phyloP scores from a whole-genome alignment of 2,113 vertebrate species.

The Anser cygnoides region DNA sequence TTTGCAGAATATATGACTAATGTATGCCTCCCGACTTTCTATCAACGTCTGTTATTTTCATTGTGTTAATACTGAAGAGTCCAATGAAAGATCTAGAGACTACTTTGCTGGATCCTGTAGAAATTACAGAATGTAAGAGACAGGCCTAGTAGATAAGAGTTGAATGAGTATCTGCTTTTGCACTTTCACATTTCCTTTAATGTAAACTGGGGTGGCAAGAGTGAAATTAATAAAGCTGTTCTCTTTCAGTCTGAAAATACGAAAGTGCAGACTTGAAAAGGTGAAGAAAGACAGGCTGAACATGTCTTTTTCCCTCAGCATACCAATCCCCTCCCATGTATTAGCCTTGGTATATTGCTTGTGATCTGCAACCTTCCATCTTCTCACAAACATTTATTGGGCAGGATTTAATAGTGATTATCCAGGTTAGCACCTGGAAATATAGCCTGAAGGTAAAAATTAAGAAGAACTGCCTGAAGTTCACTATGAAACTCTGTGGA shows the following conservation, averaged over 20 bases:
- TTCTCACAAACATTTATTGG: background rate
- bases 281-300: background rate
- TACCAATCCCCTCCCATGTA: background rate
- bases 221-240: background rate
- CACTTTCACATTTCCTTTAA: background rate
- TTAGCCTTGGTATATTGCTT: background rate
- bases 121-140: background rate
- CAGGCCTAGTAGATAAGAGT: background rate
- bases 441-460: conserved; percentile 22
- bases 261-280: background rate
- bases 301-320: background rate
- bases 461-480: conserved; percentile 37
- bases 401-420: conserved; percentile 41
- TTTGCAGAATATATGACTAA: background rate
- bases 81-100: background rate
- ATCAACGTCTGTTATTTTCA: background rate
- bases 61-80: background rate
- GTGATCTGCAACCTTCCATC: background rate
- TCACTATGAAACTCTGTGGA: conserved; percentile 15
- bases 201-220: background rate
- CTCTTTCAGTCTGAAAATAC: background rate
- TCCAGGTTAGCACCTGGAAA: conserved; percentile 29
- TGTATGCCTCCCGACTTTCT: background rate
- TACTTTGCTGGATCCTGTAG: background rate
- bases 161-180: background rate